Base-by-base conservation (phyloP, 2,797 vertebrate genomes). In the Typhlichthys eigenmanni region DNA sequence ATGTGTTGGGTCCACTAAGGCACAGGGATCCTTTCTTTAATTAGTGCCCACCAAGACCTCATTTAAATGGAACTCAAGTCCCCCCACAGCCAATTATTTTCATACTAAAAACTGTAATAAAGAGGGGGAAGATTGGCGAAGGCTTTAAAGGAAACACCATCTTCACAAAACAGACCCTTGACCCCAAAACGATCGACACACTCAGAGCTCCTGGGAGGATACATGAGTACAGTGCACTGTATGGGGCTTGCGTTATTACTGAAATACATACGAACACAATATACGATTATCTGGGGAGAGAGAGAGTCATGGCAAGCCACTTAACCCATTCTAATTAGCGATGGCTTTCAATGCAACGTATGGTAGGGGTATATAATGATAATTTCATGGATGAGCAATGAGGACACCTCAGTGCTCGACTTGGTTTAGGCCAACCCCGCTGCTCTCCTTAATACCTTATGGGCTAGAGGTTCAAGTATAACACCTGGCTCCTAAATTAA, bases 1-100 rank as follows among this genome's bases (percentile, higher is more conserved):
- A 32, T 58, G 79, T 82, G 83, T 76, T 83, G 82, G 85, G 88
- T 88, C 87, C 74, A 77, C 79, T 72, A 88, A 90, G 88, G 88
- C 80, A 76, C 80, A 43, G 84, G 59, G 85, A 89, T 87, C 85
- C 81, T 88, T 81, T 84, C 84, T 85, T 93, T 93, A 93, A 93
- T 93, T 93, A 92, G 92, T 90, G 89, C 86, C 86, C 84, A 91
- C 72, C 81, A 90, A 91, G 87, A 92, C 83, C 90, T 89, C 71
- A 89, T 92, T 92, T 91, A 91, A 87, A 89, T 83, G 78, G 85
- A 79, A 75, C 78, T 82, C 67, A 71, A 73, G 70, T 71, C 72
- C 85, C 74, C 81, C 81, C 82, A 85, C 58, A 88, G 86, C 66
- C 88, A 92, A 92, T 91, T 91, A 86, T 83, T 86, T 86, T 82